Evolutionary conservation across 2,797 vertebrate species (phyloP).

Genomic region (Molossus molossus): DNA sequence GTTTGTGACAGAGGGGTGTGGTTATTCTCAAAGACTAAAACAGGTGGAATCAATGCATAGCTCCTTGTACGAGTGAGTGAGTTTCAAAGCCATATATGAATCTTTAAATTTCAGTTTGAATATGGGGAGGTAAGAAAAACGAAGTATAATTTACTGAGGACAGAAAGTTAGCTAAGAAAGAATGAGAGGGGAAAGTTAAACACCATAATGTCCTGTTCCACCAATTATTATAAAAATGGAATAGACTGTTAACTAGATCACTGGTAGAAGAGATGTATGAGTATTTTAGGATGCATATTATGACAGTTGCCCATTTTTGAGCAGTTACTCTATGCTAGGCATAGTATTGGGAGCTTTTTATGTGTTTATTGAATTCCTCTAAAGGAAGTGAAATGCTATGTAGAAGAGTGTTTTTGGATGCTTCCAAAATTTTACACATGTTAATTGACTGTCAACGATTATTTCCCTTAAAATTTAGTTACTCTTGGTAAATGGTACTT

Average conservation of each 20-base stretch:
- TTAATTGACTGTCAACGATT: not conserved
- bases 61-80: not conserved
- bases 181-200: not conserved
- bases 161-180: conserved; percentile 50
- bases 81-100: conserved; percentile 28
- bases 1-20: not conserved
- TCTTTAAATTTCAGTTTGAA: conserved; percentile 40
- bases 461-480: conserved; percentile 17
- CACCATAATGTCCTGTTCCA: not conserved
- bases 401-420: conserved; percentile 12
- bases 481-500: not conserved
- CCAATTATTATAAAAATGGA: not conserved
- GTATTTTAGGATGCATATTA: not conserved
- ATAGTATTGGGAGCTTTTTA: not conserved
- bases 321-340: not conserved
- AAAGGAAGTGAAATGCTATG: conserved; percentile 24
- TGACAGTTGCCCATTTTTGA: not conserved
- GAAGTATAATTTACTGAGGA: not conserved
- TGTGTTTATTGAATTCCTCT: not conserved
- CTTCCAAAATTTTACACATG: not conserved
- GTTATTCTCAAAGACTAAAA: not conserved
- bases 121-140: not conserved
- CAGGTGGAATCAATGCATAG: not conserved
- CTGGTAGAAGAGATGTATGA: not conserved
- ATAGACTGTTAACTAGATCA: not conserved